Base-by-base conservation (phyloP, 2,888 invertebrate species). In the Apomyelois bistriatella region DNA sequence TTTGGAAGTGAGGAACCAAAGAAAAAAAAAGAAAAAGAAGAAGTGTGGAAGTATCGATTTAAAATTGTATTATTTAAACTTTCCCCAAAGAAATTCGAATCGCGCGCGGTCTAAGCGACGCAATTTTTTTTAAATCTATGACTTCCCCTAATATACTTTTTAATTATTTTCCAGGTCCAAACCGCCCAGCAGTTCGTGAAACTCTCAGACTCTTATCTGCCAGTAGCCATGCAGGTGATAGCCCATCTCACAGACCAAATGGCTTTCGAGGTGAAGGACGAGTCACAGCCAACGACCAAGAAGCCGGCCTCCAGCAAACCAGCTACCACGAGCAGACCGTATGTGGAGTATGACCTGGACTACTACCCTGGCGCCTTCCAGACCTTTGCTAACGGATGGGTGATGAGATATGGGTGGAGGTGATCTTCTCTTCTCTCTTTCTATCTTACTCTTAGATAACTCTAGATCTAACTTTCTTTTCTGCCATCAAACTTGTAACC, bases 211-310 rank as follows among this genome's bases (percentile, higher is more conserved):
- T 93, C 93, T 1, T 94, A 92, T 74, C 87, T 94, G 0, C 94
- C 94, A 0, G 94, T 94, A 0, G 91, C 92, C 0, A 94, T 94
- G 93, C 94, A 94, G 72, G 89, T 94, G 42, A 91, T 93, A 52
- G 92, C 92, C 0, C 92, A 93, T 62, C 75, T 92, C 15, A 92
- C 92, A 0, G 93, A 93, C 70, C 86, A 92, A 60, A 92, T 93
- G 93, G 90, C 93, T 5, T 93, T 85, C 68, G 93, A 93, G 48
- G 61, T 65, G 4, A 71, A 68, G 17, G 86, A 86, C 6, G 84
- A 86, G 68, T 84, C 57, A 61, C 86, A 66, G 0, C 75, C 74
- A 62, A 82, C 58, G 37, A 59, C 68, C 1, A 69, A 64, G 2
- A 59, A 57, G 48, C 53, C 56, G 0, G 17, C 32, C 8, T 2